A percentile compares a stretch with the other conserved stretches of the same genome.
Conservation (phyloP, 1,140 invertebrate species). For the Hyles vespertilio region DNA sequence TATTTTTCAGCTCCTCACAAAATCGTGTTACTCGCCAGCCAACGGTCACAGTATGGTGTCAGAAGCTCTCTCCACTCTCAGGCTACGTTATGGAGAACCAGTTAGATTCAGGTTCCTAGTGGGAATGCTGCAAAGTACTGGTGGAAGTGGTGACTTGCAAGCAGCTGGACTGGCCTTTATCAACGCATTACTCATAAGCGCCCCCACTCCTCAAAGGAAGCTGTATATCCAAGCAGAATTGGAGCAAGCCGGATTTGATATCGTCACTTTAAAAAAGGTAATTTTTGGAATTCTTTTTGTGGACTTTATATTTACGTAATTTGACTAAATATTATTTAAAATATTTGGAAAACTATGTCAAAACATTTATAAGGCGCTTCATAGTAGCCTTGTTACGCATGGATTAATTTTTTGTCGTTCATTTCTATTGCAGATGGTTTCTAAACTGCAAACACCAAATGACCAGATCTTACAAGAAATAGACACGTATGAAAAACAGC, state of each 20-base stretch:
- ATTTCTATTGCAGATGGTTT: constrained; percentile 40
- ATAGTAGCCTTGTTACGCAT: no score
- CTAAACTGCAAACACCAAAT: constrained; percentile 53
- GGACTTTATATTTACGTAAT: no score
- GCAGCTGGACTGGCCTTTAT: constrained; percentile 90
- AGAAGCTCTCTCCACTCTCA: constrained; percentile 91
- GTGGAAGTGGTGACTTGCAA: constrained; percentile 82
- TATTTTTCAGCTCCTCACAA: constrained; percentile 82
- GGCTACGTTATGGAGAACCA: constrained; percentile 92
- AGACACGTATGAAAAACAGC: constrained; percentile 81
- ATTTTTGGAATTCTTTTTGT: background rate
- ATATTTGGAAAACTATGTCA: no score
- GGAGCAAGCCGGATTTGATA: constrained; percentile 88
- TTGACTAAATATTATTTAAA: no score
- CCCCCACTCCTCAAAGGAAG: constrained; percentile 83
- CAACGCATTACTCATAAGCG: constrained; percentile 87
- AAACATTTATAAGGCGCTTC: no score
- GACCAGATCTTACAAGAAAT: constrained; percentile 81
- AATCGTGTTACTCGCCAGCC: constrained; percentile 83
- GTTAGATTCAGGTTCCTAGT: constrained; percentile 93
- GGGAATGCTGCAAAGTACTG: constrained; percentile 88
- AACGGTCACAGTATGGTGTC: constrained; percentile 88
- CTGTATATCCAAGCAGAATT: constrained; percentile 94
- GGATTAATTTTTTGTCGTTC: no score
- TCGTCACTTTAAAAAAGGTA: constrained; percentile 80